These are phyloP conservation scores for Nomada lathburiana DNA, from an alignment of 2,888 invertebrate species.

Conservation along the genomic window DNA sequence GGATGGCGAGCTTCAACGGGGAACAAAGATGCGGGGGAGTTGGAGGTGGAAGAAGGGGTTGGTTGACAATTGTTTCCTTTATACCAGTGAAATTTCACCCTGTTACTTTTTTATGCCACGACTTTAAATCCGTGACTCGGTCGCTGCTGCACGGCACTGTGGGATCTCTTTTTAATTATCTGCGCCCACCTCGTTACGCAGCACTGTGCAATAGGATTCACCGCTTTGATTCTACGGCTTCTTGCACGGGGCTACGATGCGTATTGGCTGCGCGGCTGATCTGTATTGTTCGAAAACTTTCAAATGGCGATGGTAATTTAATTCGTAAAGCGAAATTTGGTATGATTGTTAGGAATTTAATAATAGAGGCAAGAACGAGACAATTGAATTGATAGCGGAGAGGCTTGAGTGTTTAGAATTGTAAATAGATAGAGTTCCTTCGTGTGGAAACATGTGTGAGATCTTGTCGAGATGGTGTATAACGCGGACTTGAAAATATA, in stretches of 20 bases:
- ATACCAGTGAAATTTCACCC: background rate
- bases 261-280: background rate
- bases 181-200: slow-evolving; percentile 17
- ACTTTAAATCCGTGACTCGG: slow-evolving; percentile 15
- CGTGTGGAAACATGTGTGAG: too few relatives aligned
- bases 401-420: too few relatives aligned
- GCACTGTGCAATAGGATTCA: slow-evolving; percentile 23
- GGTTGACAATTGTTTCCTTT: slow-evolving; percentile 11
- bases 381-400: too few relatives aligned
- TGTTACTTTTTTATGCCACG: slow-evolving; percentile 7
- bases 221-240: slow-evolving; percentile 17
- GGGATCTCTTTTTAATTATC: slow-evolving; percentile 50
- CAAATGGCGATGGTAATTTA: too few relatives aligned
- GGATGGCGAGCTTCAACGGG: too few relatives aligned
- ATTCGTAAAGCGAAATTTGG: too few relatives aligned
- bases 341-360: too few relatives aligned
- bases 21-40: background rate
- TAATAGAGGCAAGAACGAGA: too few relatives aligned
- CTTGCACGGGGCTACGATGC: background rate
- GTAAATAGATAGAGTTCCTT: too few relatives aligned
- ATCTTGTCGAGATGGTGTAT: too few relatives aligned
- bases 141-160: slow-evolving; percentile 9
- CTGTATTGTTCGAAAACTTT: background rate
- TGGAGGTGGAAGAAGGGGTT: background rate
- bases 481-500: too few relatives aligned